Conservation (phyloP, 53 echinoderm and acorn worm genomes). For the Arbacia lixula region DNA sequence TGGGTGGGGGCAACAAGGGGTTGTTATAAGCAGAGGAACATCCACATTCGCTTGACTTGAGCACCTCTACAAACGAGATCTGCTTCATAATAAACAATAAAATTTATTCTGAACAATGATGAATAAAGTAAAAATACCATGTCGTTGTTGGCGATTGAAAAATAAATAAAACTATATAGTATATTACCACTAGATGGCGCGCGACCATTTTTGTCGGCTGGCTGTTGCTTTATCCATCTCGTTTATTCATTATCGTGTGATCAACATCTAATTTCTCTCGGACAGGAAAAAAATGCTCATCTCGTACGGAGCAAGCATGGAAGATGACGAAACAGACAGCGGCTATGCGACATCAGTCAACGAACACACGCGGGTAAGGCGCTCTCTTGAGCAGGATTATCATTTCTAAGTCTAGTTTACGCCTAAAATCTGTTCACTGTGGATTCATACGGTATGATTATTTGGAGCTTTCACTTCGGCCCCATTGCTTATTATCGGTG, state of each 20-base stretch:
- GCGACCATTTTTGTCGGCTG: slow-evolving; percentile 30
- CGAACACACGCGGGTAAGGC: slow-evolving; percentile 91
- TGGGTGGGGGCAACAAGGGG: too few relatives aligned
- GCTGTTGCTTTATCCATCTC: neutral
- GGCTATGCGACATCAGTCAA: slow-evolving; percentile 94
- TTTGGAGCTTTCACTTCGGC: neutral
- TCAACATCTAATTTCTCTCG: slow-evolving; percentile 46
- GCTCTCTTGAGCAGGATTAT: slow-evolving; percentile 46
- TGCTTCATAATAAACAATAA: too few relatives aligned
- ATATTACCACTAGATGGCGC: slow-evolving; percentile 29
- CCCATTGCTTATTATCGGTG: slow-evolving; percentile 37
- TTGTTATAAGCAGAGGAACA: too few relatives aligned
- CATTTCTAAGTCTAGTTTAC: slow-evolving; percentile 16
- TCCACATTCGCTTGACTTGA: too few relatives aligned
- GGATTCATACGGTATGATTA: slow-evolving; percentile 50
- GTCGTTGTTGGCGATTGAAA: too few relatives aligned
- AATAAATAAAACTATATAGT: slow-evolving; percentile 19
- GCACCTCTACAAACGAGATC: too few relatives aligned
- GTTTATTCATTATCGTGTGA: slow-evolving; percentile 42
- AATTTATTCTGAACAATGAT: too few relatives aligned
- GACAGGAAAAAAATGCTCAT: neutral
- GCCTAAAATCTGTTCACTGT: slow-evolving; percentile 7
- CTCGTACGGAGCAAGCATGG: slow-evolving; percentile 70
- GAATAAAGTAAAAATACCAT: too few relatives aligned
- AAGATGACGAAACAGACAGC: slow-evolving; percentile 97